These are phyloP conservation scores for Lemur catta DNA, from an alignment of 2,797 vertebrate genomes.

Conservation along the genomic window DNA sequence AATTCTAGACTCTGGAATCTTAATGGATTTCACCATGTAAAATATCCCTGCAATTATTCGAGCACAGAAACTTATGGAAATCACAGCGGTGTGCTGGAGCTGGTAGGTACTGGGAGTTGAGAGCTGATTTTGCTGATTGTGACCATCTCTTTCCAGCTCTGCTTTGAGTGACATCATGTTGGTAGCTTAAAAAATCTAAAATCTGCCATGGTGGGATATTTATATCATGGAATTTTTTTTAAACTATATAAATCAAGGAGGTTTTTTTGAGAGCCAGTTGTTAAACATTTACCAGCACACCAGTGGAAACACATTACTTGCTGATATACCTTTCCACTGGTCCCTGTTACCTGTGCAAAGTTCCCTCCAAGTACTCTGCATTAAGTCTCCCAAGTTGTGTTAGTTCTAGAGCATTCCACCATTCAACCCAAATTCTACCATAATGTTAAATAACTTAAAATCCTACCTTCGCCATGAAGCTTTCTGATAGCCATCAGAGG, in stretches of 20 bases:
- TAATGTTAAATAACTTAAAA: not conserved
- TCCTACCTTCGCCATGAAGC: not conserved
- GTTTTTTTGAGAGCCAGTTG: not conserved
- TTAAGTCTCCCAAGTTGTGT: not conserved
- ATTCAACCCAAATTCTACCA: not conserved
- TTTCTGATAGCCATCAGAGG: not conserved
- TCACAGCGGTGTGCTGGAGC: not conserved
- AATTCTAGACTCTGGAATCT: conserved; percentile 3
- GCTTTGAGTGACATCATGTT: not conserved
- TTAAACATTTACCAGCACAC: not conserved
- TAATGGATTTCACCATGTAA: not conserved
- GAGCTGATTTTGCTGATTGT: not conserved
- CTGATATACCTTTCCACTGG: not conserved
- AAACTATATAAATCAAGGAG: not conserved
- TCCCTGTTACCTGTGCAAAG: not conserved
- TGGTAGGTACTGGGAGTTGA: fast-evolving
- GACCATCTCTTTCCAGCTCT: not conserved
- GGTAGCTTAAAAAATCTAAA: not conserved
- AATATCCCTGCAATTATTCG: not conserved
- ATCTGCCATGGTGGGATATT: not conserved
- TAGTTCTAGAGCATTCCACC: not conserved
- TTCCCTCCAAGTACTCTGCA: not conserved
- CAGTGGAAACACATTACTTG: not conserved
- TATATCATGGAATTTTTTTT: not conserved
- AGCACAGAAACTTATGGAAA: not conserved